Base-by-base conservation (phyloP, 1,140 invertebrate species). In the Drosophila lini region DNA sequence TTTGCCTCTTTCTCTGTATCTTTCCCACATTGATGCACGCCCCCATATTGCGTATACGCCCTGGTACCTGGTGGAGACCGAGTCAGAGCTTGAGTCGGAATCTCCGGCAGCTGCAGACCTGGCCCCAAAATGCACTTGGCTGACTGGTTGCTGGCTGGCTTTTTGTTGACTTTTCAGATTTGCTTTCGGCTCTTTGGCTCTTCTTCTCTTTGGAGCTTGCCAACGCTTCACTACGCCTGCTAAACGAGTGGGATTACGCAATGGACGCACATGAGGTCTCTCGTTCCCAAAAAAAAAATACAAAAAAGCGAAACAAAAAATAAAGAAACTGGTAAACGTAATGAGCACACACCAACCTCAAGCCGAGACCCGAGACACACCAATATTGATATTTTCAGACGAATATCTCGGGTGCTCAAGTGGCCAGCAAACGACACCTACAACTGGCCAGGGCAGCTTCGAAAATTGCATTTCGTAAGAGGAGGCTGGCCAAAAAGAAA, bases 341-440 rank as follows among this genome's bases (percentile, higher is more conserved):
- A 88, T 89, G 84, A 89, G 84, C 77, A 74, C 57, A 78, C 59
- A 34, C 28, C 55, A 53, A 13, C 74, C 69, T 63, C 53, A 36
- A 41, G 64, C 40, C 67, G 31, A 63, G 48, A 7, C 13, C 64
- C 22, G 50, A 78, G 80, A 58, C 67, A 70, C 73, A 89, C 76
- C 80, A 89, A 89, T 88, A 88, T 88, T 89, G 80, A 88, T 89
- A 89, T 89, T 89, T 83, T 64, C 71, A 48, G 65, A 69, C 79
- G 81, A 78, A 88, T 74, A 86, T 74, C 78, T 67, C 61, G 56
- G 69, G 56, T 62, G 56, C 25, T 76, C 59, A 63, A 67, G 76
- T 69, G 57, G 40, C 68, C 80, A 70, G 34, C 60, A 76, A 62
- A 58, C 71, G 58, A 88, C 83, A 89, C 80, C 83, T 88, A 86